Evolutionary conservation across 1,140 invertebrate genomes (phyloP).

Genomic region (Conopomorpha cramerella): DNA sequence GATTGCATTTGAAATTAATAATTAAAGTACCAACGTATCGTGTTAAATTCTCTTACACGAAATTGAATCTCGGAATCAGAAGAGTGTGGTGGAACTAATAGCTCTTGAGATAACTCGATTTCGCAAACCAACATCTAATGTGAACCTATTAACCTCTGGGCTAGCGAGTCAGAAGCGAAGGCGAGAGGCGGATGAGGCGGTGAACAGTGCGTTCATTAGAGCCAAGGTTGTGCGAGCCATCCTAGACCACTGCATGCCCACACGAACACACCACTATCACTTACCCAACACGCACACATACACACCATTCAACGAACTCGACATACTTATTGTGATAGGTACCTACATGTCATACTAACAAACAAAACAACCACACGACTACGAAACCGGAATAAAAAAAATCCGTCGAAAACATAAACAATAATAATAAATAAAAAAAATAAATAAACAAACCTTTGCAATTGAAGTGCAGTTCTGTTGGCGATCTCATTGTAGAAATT

Average conservation of each 20-base stretch:
- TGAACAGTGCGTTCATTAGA: conserved; percentile 46
- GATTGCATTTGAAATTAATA: too few relatives aligned
- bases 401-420: too few relatives aligned
- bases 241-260: conserved; percentile 15
- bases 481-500: conserved; percentile 59
- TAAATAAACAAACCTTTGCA: conserved; percentile 51
- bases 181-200: conserved; percentile 51
- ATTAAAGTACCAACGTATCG: too few relatives aligned
- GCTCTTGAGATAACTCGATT: conserved; percentile 38
- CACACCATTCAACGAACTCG: too few relatives aligned
- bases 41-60: too few relatives aligned
- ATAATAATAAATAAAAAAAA: background rate
- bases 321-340: too few relatives aligned
- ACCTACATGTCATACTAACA: background rate
- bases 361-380: background rate
- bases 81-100: too few relatives aligned
- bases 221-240: conserved; percentile 44
- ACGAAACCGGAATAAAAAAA: too few relatives aligned
- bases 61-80: too few relatives aligned
- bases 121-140: conserved; percentile 57
- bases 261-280: conserved; percentile 8
- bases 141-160: conserved; percentile 60
- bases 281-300: conserved; percentile 11
- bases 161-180: conserved; percentile 49
- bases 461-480: conserved; percentile 55